Conservation (phyloP, 2,113 vertebrate species). For the Porphyrio hochstetteri region DNA sequence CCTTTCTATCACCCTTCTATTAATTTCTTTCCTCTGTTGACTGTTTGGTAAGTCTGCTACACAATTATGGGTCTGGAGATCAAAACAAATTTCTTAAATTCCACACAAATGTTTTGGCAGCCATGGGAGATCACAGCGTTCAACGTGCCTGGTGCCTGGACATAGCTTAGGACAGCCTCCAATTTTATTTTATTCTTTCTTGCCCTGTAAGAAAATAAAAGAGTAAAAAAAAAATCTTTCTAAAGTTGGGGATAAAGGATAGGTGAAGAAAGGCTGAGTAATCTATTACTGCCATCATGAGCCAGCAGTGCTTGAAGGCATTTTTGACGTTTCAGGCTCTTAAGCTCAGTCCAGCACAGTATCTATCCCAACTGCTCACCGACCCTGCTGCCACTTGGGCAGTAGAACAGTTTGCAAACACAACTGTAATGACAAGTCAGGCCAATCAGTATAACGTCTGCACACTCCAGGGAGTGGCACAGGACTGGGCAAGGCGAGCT, state of each 20-base stretch:
- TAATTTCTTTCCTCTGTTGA: neutral
- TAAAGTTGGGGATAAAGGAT: neutral
- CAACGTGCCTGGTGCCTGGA: neutral
- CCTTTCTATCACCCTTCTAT: neutral
- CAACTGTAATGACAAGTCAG: neutral
- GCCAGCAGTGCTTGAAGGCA: neutral
- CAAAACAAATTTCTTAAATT: conserved; percentile 48
- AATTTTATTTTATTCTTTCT: conserved; percentile 28
- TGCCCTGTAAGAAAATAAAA: neutral
- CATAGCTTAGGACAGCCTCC: neutral
- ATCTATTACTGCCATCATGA: neutral
- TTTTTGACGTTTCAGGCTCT: neutral
- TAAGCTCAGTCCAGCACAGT: neutral
- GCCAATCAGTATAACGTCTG: neutral
- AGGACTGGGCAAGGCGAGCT: neutral
- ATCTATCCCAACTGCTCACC: fast-evolving
- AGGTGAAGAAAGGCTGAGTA: neutral
- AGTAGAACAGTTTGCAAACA: neutral
- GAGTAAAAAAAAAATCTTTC: neutral
- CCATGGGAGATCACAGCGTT: conserved; percentile 7
- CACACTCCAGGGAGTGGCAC: neutral
- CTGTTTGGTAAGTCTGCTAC: neutral
- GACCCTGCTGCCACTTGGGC: neutral
- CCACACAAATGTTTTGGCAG: conserved; percentile 29
- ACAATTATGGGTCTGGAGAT: conserved; percentile 6